Percentiles rank a stretch among this genome's conserved stretches.
phyloP scores from a whole-genome alignment of 1,140 invertebrate genomes.

The Marisa cornuarietis region DNA sequence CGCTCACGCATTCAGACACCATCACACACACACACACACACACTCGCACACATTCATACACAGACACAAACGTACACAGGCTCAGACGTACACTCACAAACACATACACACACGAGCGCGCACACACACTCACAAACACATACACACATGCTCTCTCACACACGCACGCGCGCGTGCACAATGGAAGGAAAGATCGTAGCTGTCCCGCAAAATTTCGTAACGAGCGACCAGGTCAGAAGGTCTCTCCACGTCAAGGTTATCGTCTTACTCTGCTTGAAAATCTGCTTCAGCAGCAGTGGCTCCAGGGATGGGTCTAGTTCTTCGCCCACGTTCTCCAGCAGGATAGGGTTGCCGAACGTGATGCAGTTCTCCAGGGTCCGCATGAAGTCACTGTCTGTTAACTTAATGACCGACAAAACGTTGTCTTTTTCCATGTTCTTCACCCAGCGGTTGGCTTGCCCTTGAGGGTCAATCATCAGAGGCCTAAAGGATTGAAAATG shows the following conservation, averaged over 20 bases:
- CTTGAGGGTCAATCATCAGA: constrained; percentile 94
- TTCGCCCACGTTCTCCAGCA: constrained; percentile 66
- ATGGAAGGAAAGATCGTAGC: too few species aligned
- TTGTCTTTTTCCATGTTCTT: constrained; percentile 87
- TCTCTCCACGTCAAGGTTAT: neutral
- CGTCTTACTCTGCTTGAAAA: constrained; percentile 69
- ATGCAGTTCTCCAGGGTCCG: constrained; percentile 64
- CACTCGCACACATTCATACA: too few species aligned
- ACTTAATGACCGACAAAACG: constrained; percentile 60
- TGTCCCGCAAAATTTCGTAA: neutral
- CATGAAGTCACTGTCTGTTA: constrained; percentile 64
- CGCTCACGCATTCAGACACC: too few species aligned
- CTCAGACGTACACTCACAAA: too few species aligned
- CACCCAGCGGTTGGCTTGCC: constrained; percentile 90
- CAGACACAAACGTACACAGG: too few species aligned
- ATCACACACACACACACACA: too few species aligned
- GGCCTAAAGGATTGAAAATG: constrained; percentile 70
- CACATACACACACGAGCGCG: too few species aligned
- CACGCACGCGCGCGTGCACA: too few species aligned
- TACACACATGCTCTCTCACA: too few species aligned
- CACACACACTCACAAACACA: too few species aligned
- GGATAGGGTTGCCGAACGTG: constrained; percentile 63
- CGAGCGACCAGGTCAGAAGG: too few species aligned
- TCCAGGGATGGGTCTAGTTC: constrained; percentile 66
- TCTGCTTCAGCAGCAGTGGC: constrained; percentile 64